Conservation (phyloP, 2,888 invertebrate species). For the Cryptophagus acutangulus region DNA sequence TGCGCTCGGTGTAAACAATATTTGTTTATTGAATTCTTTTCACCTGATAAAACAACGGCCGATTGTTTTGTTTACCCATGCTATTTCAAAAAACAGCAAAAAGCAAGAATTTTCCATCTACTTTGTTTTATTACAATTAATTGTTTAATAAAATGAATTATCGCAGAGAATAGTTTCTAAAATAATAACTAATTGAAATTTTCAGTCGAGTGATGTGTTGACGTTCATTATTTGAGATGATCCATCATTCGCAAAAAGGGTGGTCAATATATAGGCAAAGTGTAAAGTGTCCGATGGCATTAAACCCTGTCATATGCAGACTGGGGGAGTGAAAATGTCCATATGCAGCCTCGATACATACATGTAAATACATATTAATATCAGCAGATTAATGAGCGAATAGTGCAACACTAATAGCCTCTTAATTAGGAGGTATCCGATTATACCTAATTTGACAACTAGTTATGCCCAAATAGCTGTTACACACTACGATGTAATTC, state of each 20-base stretch:
- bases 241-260: constrained; percentile 4
- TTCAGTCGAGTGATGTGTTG: background rate
- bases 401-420: constrained; percentile 34
- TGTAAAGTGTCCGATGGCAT: constrained; percentile 2
- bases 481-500: constrained; percentile 22
- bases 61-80: too few relatives aligned
- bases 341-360: constrained; percentile 26
- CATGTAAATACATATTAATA: constrained; percentile 44
- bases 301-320: constrained; percentile 21
- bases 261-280: too few relatives aligned
- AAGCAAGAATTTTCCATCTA: too few relatives aligned
- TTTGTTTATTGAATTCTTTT: too few relatives aligned
- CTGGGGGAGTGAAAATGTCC: constrained; percentile 18
- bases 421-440: constrained; percentile 35
- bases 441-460: constrained; percentile 24
- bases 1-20: too few relatives aligned
- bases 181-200: background rate
- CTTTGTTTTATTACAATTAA: too few relatives aligned
- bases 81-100: too few relatives aligned
- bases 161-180: too few relatives aligned
- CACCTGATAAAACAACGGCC: too few relatives aligned
- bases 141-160: too few relatives aligned
- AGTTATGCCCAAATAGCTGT: constrained; percentile 11
- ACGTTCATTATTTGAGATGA: background rate
- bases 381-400: constrained; percentile 38